These are phyloP conservation scores for Xyrichtys novacula DNA, from an alignment of 2,797 vertebrate species.

Conservation along the genomic window DNA sequence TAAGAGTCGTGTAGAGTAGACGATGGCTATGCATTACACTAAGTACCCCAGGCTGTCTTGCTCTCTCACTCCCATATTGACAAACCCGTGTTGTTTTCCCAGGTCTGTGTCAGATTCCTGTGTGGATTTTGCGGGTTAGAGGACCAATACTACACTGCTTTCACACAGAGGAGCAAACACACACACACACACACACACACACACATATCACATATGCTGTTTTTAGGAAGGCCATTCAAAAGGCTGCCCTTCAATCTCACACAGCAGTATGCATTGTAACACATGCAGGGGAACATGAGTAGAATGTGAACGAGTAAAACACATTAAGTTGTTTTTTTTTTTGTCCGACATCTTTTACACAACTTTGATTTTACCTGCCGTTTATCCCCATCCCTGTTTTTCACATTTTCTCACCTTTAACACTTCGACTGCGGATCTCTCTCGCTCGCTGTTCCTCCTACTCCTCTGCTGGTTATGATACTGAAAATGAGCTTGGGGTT, in stretches of 20 bases:
- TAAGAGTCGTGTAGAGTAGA: not conserved
- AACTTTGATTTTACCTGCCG: not conserved
- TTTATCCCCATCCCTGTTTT: not conserved
- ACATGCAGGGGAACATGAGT: slow-evolving; percentile 7
- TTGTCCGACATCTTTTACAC: not conserved
- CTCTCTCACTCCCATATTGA: slow-evolving; percentile 16
- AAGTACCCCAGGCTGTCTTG: not conserved
- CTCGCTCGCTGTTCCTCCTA: not conserved
- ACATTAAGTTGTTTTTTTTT: slow-evolving; percentile 3
- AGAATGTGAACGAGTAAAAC: slow-evolving; percentile 10
- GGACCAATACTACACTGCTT: slow-evolving; percentile 57
- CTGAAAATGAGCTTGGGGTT: slow-evolving; percentile 55
- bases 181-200: slow-evolving; percentile 22
- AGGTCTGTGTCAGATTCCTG: slow-evolving; percentile 68
- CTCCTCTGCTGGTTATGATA: slow-evolving; percentile 38
- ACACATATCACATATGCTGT: slow-evolving; percentile 1
- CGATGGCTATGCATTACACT: slow-evolving; percentile 1
- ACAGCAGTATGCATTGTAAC: slow-evolving; percentile 23
- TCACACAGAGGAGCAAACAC: slow-evolving; percentile 64
- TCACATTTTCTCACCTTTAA: not conserved
- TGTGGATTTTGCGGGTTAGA: slow-evolving; percentile 63
- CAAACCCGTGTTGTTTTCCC: slow-evolving; percentile 63
- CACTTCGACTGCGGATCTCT: not conserved
- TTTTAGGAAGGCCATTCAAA: slow-evolving; percentile 31
- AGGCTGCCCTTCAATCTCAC: slow-evolving; percentile 5